These are phyloP conservation scores for Trissolcus brochymenae DNA, from an alignment of 2,888 invertebrate species.

Conservation along the genomic window DNA sequence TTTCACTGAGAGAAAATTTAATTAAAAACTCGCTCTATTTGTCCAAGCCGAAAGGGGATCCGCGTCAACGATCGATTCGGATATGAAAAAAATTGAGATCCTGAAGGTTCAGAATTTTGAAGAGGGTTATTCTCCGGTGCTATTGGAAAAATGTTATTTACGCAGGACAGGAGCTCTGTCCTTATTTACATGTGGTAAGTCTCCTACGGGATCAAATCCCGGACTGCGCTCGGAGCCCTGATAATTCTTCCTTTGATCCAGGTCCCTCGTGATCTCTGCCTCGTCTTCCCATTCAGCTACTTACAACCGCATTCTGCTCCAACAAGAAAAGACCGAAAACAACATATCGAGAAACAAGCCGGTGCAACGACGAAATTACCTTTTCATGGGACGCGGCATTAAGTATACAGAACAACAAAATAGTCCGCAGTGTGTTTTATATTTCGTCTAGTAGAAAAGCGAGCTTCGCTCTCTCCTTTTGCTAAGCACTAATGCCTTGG, in stretches of 20 bases:
- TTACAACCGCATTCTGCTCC: constrained; percentile 55
- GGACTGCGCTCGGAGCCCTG: constrained; percentile 74
- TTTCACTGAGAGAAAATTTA: no score
- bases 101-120: constrained; percentile 39
- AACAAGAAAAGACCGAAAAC: constrained; percentile 54
- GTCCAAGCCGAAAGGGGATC: neutral
- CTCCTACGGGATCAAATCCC: constrained; percentile 77
- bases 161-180: constrained; percentile 72
- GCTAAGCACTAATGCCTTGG: no score
- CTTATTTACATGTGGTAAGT: constrained; percentile 77
- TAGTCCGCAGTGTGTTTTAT: no score
- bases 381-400: neutral
- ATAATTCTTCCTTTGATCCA: constrained; percentile 77
- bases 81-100: constrained; percentile 22
- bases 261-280: constrained; percentile 70
- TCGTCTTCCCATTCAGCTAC: constrained; percentile 55
- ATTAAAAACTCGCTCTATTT: constrained; percentile 1
- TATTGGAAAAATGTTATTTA: constrained; percentile 77
- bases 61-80: constrained; percentile 28
- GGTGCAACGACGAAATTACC: constrained; percentile 13
- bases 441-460: no score
- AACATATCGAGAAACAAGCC: constrained; percentile 45
- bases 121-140: constrained; percentile 56
- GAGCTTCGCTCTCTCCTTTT: no score
- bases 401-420: constrained; percentile 1